Base-by-base conservation (phyloP, 2,888 invertebrate species). In the Tortrix viridana region DNA sequence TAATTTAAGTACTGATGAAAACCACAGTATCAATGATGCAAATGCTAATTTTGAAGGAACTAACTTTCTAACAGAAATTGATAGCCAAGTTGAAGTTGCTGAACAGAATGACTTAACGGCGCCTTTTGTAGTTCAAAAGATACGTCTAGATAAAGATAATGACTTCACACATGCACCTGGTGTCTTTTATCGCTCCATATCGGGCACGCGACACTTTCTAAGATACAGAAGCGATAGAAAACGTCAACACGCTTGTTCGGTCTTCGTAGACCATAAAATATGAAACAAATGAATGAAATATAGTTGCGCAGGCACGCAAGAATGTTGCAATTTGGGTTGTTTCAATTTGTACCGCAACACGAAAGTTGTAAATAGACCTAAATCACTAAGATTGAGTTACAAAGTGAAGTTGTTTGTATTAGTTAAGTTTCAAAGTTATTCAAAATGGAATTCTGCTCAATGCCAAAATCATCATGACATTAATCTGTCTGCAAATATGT, bases 171-270 rank as follows among this genome's bases (percentile, higher is more conserved):
- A 57, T 57, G 52, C 52, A 20, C 5, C 20, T 7, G 16, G 6
- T 6, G 12, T 57, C 57, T 47, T 63, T 68, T 62, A 57, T 61
- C 50, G 52, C 54, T 54, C 65, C 57, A 61, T 52, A 65, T 70
- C 55, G 47, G 49, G 55, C 60, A 55, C 58, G 65, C 60, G 67
- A 68, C 68, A 74, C 69, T 73, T 75, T 74, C 71, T 70, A 61
- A 70, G 67, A 74, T 66, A 53, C 67, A 52, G 68, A 67, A 44
- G 56, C 65, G 71, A 74, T 70, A 67, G 53, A 57, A 68, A 60
- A 61, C 46, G 72, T 67, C 72, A 72, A 49, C 32, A 46, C 59
- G 58, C 69, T 65, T 72, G 67, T 69, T 57, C 60, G 46, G 60
- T 59, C 65, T 44, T 18, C 44, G 44, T 41, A 12, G 58, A 23